These are phyloP conservation scores for Andrena bicolor DNA, from an alignment of 2,888 invertebrate genomes.

Conservation along the genomic window DNA sequence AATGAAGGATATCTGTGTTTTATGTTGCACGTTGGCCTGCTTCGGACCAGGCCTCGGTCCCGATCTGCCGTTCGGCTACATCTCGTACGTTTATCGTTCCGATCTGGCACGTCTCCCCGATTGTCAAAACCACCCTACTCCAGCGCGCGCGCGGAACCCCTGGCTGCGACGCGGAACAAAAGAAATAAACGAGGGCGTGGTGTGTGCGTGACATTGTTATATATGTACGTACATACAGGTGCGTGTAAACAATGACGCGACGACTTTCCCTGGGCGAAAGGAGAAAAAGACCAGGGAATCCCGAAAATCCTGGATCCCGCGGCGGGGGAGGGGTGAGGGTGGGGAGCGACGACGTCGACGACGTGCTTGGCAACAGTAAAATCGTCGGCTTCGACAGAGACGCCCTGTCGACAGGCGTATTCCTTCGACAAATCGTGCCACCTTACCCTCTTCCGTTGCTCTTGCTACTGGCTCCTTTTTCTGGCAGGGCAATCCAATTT, in stretches of 20 bases:
- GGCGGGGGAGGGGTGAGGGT: not conserved
- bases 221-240: constrained; percentile 74
- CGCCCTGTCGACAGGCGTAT: constrained; percentile 69
- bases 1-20: not conserved
- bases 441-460: constrained; percentile 33
- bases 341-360: constrained; percentile 48
- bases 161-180: constrained; percentile 82
- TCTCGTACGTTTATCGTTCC: constrained; percentile 62
- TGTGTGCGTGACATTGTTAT: constrained; percentile 84
- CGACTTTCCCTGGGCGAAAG: constrained; percentile 24
- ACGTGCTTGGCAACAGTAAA: constrained; percentile 73
- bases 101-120: constrained; percentile 63
- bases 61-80: constrained; percentile 20
- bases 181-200: constrained; percentile 83
- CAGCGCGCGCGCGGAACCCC: constrained; percentile 73
- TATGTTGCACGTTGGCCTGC: constrained; percentile 25
- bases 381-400: constrained; percentile 60
- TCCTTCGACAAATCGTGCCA: constrained; percentile 71
- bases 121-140: constrained; percentile 55
- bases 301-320: constrained; percentile 66
- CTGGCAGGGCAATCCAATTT: constrained; percentile 67
- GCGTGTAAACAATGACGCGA: constrained; percentile 77
- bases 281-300: constrained; percentile 56
- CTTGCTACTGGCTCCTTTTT: constrained; percentile 26
- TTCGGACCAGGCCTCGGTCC: constrained; percentile 15